These are phyloP conservation scores for Ceryle rudis DNA, from an alignment of 2,797 vertebrate genomes.

Conservation along the genomic window DNA sequence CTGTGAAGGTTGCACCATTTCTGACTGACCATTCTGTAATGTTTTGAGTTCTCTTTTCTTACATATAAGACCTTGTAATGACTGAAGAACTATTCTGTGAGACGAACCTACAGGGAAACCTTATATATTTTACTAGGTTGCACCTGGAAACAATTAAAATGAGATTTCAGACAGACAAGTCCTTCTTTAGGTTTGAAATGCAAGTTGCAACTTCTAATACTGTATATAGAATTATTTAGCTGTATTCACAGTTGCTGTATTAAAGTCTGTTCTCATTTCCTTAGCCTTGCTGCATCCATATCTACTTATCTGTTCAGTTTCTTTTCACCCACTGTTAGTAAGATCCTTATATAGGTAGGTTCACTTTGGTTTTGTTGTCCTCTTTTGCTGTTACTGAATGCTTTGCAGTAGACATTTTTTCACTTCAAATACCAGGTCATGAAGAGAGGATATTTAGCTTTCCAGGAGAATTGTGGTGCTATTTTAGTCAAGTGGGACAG, in stretches of 20 bases:
- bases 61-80: neutral
- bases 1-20: neutral
- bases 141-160: neutral
- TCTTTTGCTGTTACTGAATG: neutral
- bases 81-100: neutral
- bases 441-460: neutral
- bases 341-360: accelerated
- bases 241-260: neutral
- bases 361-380: neutral
- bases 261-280: neutral
- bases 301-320: accelerated
- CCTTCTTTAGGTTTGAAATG: neutral
- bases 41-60: neutral
- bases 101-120: neutral
- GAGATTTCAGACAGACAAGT: neutral
- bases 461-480: neutral
- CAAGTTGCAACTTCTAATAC: neutral
- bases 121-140: neutral
- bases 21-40: neutral
- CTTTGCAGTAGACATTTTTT: neutral
- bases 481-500: neutral
- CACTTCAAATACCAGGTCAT: neutral
- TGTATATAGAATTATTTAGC: neutral
- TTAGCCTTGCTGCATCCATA: accelerated
- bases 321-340: neutral